A percentile compares a stretch with the other conserved stretches of the same genome.
phyloP scores from a whole-genome alignment of 1,140 invertebrate species.

The Ptiloglossa arizonensis region DNA sequence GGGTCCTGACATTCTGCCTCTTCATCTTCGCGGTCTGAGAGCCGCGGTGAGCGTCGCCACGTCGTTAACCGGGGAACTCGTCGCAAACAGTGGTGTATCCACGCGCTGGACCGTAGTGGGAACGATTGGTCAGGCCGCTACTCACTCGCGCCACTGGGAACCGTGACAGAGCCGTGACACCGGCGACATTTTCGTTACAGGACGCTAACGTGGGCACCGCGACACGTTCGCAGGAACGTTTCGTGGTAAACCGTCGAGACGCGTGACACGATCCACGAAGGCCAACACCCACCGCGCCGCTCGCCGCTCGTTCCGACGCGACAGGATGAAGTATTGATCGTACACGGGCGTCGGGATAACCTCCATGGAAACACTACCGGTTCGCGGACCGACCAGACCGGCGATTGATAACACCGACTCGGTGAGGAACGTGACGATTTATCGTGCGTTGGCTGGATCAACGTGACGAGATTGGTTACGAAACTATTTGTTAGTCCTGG shows the following conservation, averaged over 20 bases:
- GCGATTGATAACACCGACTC: not conserved
- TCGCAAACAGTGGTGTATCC: slow-evolving; percentile 2
- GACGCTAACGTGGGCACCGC: slow-evolving; percentile 42
- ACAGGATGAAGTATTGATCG: slow-evolving; percentile 61
- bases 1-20: slow-evolving; percentile 98
- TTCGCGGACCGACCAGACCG: rapidly evolving
- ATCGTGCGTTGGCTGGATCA: no score
- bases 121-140: no score
- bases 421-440: not conserved
- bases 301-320: slow-evolving; percentile 40
- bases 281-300: slow-evolving; percentile 27
- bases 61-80: no score
- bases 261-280: slow-evolving; percentile 34
- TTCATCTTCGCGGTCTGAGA: slow-evolving; percentile 85
- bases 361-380: slow-evolving; percentile 32
- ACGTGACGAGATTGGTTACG: no score
- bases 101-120: not conserved
- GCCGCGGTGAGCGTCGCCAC: not conserved
- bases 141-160: not conserved
- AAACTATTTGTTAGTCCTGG: no score
- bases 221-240: slow-evolving; percentile 6
- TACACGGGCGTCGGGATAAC: slow-evolving; percentile 40
- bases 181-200: not conserved
- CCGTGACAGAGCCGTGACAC: not conserved
- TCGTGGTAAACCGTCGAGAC: slow-evolving; percentile 2